Conservation (phyloP, 1,140 invertebrate genomes). For the Aphelenchoides besseyi region DNA sequence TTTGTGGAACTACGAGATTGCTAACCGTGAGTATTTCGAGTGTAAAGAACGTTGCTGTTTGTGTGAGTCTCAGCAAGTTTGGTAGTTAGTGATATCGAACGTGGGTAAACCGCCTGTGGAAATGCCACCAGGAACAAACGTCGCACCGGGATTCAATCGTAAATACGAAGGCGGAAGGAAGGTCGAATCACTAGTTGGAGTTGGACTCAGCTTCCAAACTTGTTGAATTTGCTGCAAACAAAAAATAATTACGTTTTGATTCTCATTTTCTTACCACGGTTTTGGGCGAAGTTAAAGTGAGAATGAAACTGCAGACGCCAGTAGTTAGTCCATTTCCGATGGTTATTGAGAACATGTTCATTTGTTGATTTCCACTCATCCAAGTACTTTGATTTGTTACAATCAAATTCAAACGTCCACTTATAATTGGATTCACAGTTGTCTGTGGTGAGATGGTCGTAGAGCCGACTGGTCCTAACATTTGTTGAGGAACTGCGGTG, state of each 20-base stretch:
- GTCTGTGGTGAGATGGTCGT: neutral
- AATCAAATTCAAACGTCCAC: neutral
- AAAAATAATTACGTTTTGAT: neutral
- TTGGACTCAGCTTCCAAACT: slow-evolving; percentile 3
- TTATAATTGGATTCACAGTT: neutral
- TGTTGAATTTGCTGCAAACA: neutral
- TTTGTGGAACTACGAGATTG: too few species aligned
- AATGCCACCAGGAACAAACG: neutral
- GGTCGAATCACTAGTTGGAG: neutral
- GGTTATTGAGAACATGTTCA: neutral
- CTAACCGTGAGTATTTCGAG: too few species aligned
- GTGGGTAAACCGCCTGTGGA: neutral
- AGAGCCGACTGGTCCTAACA: neutral
- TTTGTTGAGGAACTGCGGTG: neutral
- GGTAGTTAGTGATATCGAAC: neutral
- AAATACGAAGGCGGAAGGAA: neutral
- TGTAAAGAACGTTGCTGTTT: too few species aligned
- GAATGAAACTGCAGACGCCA: neutral
- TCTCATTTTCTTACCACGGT: neutral
- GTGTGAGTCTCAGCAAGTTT: slow-evolving; percentile 10
- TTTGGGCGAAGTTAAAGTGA: neutral
- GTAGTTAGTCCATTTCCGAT: neutral
- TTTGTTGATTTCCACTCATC: neutral
- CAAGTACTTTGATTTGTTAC: neutral
- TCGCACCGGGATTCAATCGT: neutral